Evolutionary conservation across 2,888 invertebrate species (phyloP).

Genomic region (Polyommatus iphigenia): DNA sequence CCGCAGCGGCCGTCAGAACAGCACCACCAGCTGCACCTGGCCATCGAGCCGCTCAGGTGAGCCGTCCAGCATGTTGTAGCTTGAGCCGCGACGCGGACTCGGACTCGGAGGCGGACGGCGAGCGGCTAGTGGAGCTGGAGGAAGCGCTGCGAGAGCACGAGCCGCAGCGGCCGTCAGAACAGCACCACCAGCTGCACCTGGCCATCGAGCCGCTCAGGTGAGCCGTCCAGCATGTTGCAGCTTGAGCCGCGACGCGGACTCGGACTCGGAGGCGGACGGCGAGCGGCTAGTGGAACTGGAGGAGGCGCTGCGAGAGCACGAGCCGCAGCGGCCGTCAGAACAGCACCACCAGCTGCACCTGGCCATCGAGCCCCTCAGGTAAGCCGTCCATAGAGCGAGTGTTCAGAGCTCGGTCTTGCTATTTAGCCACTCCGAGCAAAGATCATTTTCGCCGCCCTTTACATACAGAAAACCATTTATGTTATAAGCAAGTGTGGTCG

Average conservation of each 20-base stretch:
- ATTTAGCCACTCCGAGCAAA: too few species aligned
- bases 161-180: slow-evolving; percentile 74
- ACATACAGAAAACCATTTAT: too few species aligned
- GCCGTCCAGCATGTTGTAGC: slow-evolving; percentile 48
- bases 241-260: slow-evolving; percentile 82
- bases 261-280: slow-evolving; percentile 95
- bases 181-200: slow-evolving; percentile 89
- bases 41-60: slow-evolving; percentile 81
- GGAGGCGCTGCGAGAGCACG: slow-evolving; percentile 90
- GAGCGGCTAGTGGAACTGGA: slow-evolving; percentile 93
- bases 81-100: slow-evolving; percentile 84
- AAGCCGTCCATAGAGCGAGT: too few species aligned
- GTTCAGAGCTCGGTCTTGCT: too few species aligned
- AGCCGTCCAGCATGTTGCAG: too few species aligned
- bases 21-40: slow-evolving; percentile 89
- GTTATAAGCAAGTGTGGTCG: too few species aligned
- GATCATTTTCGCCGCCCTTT: too few species aligned
- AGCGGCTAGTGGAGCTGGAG: slow-evolving; percentile 91
- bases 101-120: slow-evolving; percentile 95
- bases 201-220: slow-evolving; percentile 82
- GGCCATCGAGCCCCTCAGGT: slow-evolving; percentile 82
- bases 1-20: slow-evolving; percentile 74
- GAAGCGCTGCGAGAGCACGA: slow-evolving; percentile 91
- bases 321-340: slow-evolving; percentile 79
- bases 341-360: slow-evolving; percentile 89